Conservation (phyloP, 1,140 invertebrate genomes). For the Wasmannia auropunctata region DNA sequence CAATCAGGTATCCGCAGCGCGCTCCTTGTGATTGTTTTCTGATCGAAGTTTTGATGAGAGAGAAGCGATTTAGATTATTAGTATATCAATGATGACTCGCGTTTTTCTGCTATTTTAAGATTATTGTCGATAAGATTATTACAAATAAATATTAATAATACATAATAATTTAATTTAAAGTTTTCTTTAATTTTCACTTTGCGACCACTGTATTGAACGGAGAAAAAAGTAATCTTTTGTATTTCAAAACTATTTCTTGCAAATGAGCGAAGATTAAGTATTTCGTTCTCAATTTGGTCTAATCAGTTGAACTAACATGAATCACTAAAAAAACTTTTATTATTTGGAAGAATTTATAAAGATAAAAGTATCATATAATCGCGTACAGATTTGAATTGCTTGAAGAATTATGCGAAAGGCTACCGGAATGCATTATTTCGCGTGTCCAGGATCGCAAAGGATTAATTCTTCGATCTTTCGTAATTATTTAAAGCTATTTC, state of each 20-base stretch:
- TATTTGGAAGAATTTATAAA: not conserved
- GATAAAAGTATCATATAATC: not conserved
- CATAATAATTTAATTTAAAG: not conserved
- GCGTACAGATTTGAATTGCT: not conserved
- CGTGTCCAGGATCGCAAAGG: not conserved
- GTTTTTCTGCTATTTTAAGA: not conserved
- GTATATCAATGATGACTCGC: not conserved
- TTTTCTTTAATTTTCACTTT: conserved; percentile 3
- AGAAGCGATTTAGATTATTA: not conserved
- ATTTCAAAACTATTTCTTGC: not conserved
- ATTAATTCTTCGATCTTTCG: not conserved
- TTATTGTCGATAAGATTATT: not conserved
- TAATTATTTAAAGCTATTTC: not conserved
- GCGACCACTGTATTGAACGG: not conserved
- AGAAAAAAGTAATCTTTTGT: not conserved
- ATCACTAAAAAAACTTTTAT: not conserved
- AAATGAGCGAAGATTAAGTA: not conserved
- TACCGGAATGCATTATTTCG: not conserved
- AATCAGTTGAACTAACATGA: not conserved
- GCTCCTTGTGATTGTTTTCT: not conserved
- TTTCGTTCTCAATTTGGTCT: not conserved
- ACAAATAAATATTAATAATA: not conserved
- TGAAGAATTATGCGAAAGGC: not conserved
- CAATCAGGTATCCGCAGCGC: conserved; percentile 75
- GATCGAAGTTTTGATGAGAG: not conserved